These are phyloP conservation scores for Clarias fuscus DNA, from an alignment of 2,797 vertebrate species.

Conservation along the genomic window DNA sequence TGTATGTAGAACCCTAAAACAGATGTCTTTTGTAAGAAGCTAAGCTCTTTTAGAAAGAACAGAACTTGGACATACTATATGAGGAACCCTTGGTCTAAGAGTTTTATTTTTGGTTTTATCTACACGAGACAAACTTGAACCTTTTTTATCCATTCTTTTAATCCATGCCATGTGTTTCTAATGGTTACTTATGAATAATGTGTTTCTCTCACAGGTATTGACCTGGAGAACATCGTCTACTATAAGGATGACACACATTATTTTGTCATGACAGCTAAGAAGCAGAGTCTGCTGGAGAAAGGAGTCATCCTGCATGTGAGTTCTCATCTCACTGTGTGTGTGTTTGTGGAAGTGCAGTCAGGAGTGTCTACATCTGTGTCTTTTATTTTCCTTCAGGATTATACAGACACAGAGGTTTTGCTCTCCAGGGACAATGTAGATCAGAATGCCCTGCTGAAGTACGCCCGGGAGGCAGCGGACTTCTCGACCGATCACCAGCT, in stretches of 20 bases:
- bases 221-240: constrained; percentile 97
- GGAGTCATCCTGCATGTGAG: constrained; percentile 87
- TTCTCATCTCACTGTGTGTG: background rate
- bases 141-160: background rate
- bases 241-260: constrained; percentile 99
- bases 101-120: background rate
- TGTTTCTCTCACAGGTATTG: constrained; percentile 77
- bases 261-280: constrained; percentile 99
- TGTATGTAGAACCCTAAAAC: background rate
- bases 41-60: background rate
- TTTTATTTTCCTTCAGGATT: constrained; percentile 77
- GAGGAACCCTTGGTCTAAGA: background rate
- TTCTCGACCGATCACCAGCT: constrained; percentile 94
- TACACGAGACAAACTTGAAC: no score
- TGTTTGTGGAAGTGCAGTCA: background rate
- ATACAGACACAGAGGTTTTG: constrained; percentile 83
- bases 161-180: background rate
- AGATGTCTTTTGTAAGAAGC: background rate
- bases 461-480: constrained; percentile 86
- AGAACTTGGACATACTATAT: background rate
- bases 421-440: constrained; percentile 89
- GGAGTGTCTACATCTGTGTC: background rate
- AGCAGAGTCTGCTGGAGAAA: constrained; percentile 93
- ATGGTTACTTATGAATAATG: background rate
- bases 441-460: constrained; percentile 88